phyloP scores from a whole-genome alignment of 2,797 vertebrate species.

The Micromesistius poutassou region DNA sequence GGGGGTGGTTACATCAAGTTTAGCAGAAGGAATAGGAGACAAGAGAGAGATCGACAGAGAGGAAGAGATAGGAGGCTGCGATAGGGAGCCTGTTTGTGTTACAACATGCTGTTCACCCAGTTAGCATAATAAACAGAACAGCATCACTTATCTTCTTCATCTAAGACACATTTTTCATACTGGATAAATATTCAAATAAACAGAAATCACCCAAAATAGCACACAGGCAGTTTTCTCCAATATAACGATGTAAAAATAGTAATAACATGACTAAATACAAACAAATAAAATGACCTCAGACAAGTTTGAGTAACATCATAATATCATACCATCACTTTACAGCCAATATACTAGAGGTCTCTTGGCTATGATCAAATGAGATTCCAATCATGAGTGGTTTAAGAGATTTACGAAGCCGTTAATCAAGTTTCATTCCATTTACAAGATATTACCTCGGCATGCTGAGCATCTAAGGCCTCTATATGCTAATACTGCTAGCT shows the following conservation, averaged over 20 bases:
- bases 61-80: conserved; percentile 32
- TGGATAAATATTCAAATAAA: conserved; percentile 17
- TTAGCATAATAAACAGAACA: conserved; percentile 40
- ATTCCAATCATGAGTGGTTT: not conserved
- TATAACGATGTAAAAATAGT: not conserved
- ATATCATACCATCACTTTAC: not conserved
- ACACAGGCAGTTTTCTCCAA: not conserved
- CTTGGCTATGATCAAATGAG: not conserved
- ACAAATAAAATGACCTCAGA: not conserved
- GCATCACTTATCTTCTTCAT: conserved; percentile 61
- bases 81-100: conserved; percentile 56
- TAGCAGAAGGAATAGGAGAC: not conserved
- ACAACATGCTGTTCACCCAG: conserved; percentile 32
- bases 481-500: not conserved
- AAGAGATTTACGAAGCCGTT: not conserved
- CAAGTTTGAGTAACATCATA: not conserved
- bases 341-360: not conserved
- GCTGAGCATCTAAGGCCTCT: not conserved
- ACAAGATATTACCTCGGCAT: not conserved
- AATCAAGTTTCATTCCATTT: conserved; percentile 1
- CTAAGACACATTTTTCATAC: conserved; percentile 36
- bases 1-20: not conserved
- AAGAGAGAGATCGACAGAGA: conserved; percentile 10
- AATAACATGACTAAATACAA: not conserved
- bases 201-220: not conserved